Base-by-base conservation (phyloP, 2,113 vertebrate species). In the Tachysurus fulvidraco region DNA sequence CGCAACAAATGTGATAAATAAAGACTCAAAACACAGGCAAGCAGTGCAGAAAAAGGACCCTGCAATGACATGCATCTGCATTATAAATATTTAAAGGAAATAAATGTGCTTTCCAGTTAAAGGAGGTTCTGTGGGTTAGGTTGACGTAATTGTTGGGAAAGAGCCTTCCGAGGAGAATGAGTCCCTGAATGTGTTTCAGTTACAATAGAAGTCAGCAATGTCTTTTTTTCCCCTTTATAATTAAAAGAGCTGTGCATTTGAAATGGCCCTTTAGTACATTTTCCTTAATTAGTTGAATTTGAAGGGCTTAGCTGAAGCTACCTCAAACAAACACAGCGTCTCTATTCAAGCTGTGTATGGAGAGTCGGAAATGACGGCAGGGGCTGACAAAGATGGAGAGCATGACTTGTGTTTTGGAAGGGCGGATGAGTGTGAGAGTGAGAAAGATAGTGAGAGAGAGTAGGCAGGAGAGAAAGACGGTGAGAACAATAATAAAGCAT, bases 381-480 rank as follows among this genome's bases (percentile, higher is more conserved):
- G 64, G 25, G 21, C 60, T 59, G 82, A 88, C 41, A 73, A 60
- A 80, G 41, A 69, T 77, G 73, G 67, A 85, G 88, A 81, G 85
- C 77, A 84, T 81, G 83, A 87, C 76, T 77, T 62, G 81, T 81
- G 81, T 87, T 89, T 86, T n/a, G 28, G 64, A 69, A 73, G 60
- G 55, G 83, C 6, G 59, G 50, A 84, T 81, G 73, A 74, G 86
- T 50, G 52, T 64, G 54, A 86, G 89, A 81, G 84, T 81, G 87
- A 83, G 74, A 81, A 50, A 21, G 82, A 54, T 23, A n/a, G 82
- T 67, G 83, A 81, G 69, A 87, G 69, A 74, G 80, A 88, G 88
- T 89, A 81, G 86, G 89, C 89, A 88, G 84, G 78, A 59, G 62
- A 88, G 64, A 83, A 83, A 81, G 65, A 86, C 44, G 62, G 82